Evolutionary conservation across 2,888 invertebrate species (phyloP), one percentile per base, ranked within the genome.

Genomic region (Conomelus anceps): DNA sequence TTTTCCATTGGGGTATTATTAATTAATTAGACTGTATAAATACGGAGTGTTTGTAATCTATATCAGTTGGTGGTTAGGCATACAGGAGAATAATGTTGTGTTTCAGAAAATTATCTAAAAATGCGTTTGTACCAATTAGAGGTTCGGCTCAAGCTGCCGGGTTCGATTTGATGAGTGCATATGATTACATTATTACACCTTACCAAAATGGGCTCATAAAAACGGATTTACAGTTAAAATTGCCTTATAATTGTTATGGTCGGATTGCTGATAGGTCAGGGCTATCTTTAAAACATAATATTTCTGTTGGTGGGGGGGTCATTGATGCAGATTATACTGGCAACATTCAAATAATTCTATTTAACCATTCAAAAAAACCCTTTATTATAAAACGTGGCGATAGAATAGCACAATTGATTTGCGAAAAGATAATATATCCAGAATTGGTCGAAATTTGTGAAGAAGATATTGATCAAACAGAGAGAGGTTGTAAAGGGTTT

Each of bases 261-360:
- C 95, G 99, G 92, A 95, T 99, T 84, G 98, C 99, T 0, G 99
- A 99, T 0, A 96, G 99, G 89, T 99, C 99, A 23, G 98, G 99
- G 0, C 94, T 99, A 90, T 99, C 99, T 22, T 96, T 96, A 90
- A 99, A 99, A 93, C 96, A 99, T 93, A 98, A 97, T 92, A 99
- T 99, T 92, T 99, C 99, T 94, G 98, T 99, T 92, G 99, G 99
- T 93, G 98, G 98, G 93, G 99, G 98, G 23, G 99, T 99, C 0
- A 96, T 99, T 85, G 99, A 99, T 94, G 97, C 97, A 93, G 99
- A 99, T 93, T 99, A 98, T 93, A 95, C 99, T 91, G 99, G 99
- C 0, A 97, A 98, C 93, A 94, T 99, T 22, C 98, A 98, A 24
- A 97, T 98, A 0, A 96, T 99, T 0, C 93, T 99, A 22, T 99